These are phyloP conservation scores for Plebejus melissa DNA, from an alignment of 2,888 invertebrate species.

Conservation along the genomic window DNA sequence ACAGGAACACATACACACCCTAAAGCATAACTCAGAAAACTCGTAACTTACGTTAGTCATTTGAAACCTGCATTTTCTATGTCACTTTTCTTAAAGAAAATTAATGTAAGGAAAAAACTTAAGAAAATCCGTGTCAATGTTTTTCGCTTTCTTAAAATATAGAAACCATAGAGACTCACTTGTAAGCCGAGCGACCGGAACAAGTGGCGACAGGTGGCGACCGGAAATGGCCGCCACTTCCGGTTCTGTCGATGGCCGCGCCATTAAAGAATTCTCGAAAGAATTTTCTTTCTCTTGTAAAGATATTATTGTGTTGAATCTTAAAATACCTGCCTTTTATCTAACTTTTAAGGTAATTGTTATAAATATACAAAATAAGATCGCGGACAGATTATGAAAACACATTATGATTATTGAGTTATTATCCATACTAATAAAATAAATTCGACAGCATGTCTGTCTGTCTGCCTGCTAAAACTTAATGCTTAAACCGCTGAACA, in stretches of 20 bases:
- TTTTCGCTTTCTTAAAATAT: constrained; percentile 32
- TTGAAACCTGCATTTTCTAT: neutral
- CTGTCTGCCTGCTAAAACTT: too few species aligned
- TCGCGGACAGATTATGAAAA: neutral
- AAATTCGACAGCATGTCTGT: too few species aligned
- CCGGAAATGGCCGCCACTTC: constrained; percentile 64
- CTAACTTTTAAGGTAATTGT: neutral
- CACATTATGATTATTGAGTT: too few species aligned
- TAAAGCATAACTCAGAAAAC: too few species aligned
- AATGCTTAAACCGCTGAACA: too few species aligned
- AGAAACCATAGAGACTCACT: constrained; percentile 16
- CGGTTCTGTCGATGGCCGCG: constrained; percentile 41
- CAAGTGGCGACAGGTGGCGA: constrained; percentile 63
- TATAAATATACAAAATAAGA: neutral
- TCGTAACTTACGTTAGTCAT: too few species aligned
- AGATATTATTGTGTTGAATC: neutral
- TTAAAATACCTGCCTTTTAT: neutral
- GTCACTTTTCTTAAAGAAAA: neutral
- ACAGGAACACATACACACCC: too few species aligned
- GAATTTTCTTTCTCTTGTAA: constrained; percentile 13
- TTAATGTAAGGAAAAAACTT: neutral
- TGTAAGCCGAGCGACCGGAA: constrained; percentile 47
- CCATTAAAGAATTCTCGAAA: constrained; percentile 31
- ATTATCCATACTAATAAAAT: too few species aligned
- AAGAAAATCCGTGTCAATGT: neutral